phyloP scores from a whole-genome alignment of 2,888 invertebrate species.

The Protonemura montana region DNA sequence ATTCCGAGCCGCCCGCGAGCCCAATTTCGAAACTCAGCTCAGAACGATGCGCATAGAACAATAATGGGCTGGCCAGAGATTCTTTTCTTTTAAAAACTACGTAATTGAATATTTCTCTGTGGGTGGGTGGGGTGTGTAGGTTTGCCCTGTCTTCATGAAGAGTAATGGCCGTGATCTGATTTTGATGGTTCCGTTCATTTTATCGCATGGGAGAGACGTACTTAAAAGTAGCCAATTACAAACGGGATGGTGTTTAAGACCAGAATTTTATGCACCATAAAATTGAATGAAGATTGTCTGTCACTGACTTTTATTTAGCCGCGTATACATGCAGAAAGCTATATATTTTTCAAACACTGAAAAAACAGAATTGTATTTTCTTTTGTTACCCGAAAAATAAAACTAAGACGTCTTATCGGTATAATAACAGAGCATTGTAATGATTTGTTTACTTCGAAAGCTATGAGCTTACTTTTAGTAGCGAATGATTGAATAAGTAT shows the following conservation, averaged over 20 bases:
- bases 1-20: neutral
- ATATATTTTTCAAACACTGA: neutral
- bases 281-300: neutral
- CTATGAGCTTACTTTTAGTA: neutral
- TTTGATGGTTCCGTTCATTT: conserved; percentile 20
- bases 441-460: neutral
- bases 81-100: neutral
- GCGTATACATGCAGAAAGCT: neutral
- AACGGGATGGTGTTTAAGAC: neutral
- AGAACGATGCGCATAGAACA: neutral
- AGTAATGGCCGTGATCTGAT: conserved; percentile 24
- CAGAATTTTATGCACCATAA: neutral
- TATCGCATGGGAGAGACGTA: conserved; percentile 13
- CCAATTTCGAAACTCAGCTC: neutral
- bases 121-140: neutral
- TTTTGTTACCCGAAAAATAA: neutral
- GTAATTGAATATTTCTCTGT: neutral
- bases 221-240: neutral
- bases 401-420: neutral
- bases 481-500: neutral
- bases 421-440: neutral
- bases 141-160: conserved; percentile 21
- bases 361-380: neutral
- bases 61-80: neutral
- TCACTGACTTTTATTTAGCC: neutral